A percentile compares a stretch with the other conserved stretches of the same genome.
phyloP scores from a whole-genome alignment of 2,888 invertebrate genomes.

The Patella ulyssiponensis region DNA sequence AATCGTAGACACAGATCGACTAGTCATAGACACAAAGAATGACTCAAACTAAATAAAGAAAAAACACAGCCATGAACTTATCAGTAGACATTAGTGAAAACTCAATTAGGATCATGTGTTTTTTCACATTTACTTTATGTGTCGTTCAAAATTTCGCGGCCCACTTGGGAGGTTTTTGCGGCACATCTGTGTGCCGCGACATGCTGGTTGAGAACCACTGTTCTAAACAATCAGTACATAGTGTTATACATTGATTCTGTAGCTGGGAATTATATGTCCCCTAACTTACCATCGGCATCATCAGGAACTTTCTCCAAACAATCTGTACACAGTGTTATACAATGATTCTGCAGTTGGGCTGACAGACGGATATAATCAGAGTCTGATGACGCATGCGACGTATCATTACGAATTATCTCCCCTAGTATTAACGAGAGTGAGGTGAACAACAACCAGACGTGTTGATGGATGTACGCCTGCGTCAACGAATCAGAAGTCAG shows the following conservation, averaged over 20 bases:
- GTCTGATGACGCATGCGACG: slow-evolving; percentile 40
- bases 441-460: slow-evolving; percentile 69
- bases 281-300: slow-evolving; percentile 55
- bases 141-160: no score
- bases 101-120: no score
- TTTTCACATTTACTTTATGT: no score
- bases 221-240: background rate
- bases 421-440: slow-evolving; percentile 65
- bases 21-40: no score
- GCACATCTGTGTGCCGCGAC: no score
- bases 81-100: no score
- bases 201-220: no score
- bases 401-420: slow-evolving; percentile 59
- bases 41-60: no score
- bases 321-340: slow-evolving; percentile 59
- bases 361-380: slow-evolving; percentile 62
- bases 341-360: slow-evolving; percentile 62
- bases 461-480: slow-evolving; percentile 70
- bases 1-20: no score
- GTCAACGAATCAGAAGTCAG: slow-evolving; percentile 64
- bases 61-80: no score
- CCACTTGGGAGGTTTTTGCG: no score
- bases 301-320: slow-evolving; percentile 61
- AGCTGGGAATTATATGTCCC: background rate
- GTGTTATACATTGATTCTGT: background rate